A percentile compares a stretch with the other conserved stretches of the same genome.
Conservation (phyloP, 2,113 vertebrate species). For the Plestiodon gilberti region DNA sequence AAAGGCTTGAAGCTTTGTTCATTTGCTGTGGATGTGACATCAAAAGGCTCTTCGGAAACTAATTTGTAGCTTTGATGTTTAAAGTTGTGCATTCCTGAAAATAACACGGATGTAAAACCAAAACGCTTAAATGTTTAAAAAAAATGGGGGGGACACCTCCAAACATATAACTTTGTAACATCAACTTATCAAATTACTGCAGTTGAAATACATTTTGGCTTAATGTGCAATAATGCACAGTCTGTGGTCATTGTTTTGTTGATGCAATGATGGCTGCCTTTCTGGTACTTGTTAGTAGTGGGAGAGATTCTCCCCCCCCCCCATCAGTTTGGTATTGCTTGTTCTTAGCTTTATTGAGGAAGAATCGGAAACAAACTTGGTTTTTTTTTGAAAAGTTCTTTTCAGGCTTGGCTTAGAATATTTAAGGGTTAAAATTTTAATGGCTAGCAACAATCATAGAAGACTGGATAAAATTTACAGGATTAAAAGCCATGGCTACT, state of each 20-base stretch:
- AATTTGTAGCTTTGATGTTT: slow-evolving; percentile 69
- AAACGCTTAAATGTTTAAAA: slow-evolving; percentile 68
- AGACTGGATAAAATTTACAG: too few relatives aligned
- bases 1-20: slow-evolving; percentile 62
- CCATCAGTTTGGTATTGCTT: background rate
- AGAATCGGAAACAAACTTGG: too few relatives aligned
- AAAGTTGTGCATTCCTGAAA: slow-evolving; percentile 61
- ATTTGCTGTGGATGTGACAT: slow-evolving; percentile 60
- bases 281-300: background rate
- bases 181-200: slow-evolving; percentile 51
- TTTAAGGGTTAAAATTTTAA: too few relatives aligned
- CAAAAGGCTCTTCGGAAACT: slow-evolving; percentile 69
- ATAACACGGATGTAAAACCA: slow-evolving; percentile 60
- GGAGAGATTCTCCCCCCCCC: background rate
- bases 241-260: slow-evolving; percentile 40
- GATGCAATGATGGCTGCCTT: background rate
- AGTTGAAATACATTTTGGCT: slow-evolving; percentile 32
- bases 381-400: background rate
- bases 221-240: background rate
- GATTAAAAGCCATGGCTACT: too few relatives aligned
- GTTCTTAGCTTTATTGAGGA: background rate
- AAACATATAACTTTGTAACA: slow-evolving; percentile 42
- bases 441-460: too few relatives aligned
- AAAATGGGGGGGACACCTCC: background rate
- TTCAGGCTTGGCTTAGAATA: background rate